A percentile compares a stretch with the other conserved stretches of the same genome.
Conservation (phyloP, 2,797 vertebrate species). For the Aldrovandia affinis region DNA sequence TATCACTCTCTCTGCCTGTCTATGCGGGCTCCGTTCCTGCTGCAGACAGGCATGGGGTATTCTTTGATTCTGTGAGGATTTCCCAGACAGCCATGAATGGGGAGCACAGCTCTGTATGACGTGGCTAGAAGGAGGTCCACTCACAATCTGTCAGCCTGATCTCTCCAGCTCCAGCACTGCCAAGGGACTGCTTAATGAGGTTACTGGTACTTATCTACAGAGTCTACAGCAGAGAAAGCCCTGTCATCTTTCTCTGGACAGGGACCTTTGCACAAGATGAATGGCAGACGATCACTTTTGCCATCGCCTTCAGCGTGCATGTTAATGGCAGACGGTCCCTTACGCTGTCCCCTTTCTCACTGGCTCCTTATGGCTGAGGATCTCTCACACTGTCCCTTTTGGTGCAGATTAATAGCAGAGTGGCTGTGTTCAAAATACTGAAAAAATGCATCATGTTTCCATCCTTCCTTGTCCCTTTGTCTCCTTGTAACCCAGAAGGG, state of each 20-base stretch:
- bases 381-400: not conserved
- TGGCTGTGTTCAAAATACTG: no score
- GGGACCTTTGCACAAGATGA: constrained; percentile 17
- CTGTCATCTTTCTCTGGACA: constrained; percentile 29
- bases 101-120: constrained; percentile 32
- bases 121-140: constrained; percentile 34
- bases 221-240: constrained; percentile 15
- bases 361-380: not conserved
- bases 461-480: no score
- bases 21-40: not conserved
- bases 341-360: not conserved
- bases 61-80: constrained; percentile 38
- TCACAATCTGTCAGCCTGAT: constrained; percentile 50
- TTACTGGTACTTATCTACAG: constrained; percentile 48
- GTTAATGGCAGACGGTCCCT: not conserved
- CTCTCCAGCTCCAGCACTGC: constrained; percentile 29
- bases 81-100: constrained; percentile 47
- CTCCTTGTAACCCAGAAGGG: no score
- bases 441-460: no score
- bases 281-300: constrained; percentile 10
- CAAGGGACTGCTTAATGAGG: constrained; percentile 51
- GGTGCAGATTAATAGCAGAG: no score
- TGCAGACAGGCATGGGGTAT: constrained; percentile 19
- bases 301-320: not conserved
- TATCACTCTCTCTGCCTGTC: constrained; percentile 24